A percentile compares a stretch with the other conserved stretches of the same genome.
Conservation (phyloP, 2,113 vertebrate species). For the Bufo gargarizans region DNA sequence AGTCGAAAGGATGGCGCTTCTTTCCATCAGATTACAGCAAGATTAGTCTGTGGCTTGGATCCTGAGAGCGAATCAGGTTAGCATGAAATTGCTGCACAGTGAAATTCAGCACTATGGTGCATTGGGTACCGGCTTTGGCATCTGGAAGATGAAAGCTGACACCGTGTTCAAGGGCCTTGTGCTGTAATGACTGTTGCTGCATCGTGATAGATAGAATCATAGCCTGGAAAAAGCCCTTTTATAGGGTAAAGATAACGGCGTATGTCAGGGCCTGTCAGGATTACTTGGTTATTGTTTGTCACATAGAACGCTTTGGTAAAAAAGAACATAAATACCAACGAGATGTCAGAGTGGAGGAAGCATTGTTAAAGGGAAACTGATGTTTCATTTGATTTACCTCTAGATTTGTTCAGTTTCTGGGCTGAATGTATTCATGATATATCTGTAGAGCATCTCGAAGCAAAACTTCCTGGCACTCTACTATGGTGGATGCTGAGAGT, state of each 20-base stretch:
- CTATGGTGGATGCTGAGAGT: too few species aligned
- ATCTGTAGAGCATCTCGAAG: too few species aligned
- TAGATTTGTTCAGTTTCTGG: too few species aligned
- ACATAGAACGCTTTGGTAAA: background rate
- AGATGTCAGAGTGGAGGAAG: background rate
- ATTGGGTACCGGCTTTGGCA: background rate
- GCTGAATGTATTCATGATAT: too few species aligned
- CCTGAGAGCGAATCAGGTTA: constrained; percentile 48
- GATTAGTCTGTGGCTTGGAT: constrained; percentile 45
- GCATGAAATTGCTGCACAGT: constrained; percentile 57
- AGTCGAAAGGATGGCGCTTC: background rate
- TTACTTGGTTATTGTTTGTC: background rate
- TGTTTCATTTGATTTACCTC: background rate
- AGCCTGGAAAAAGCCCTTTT: background rate
- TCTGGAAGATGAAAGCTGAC: constrained; percentile 38
- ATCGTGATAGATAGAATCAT: background rate
- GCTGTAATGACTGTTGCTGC: constrained; percentile 31
- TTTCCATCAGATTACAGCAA: constrained; percentile 36
- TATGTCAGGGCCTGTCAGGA: constrained; percentile 13
- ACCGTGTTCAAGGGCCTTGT: constrained; percentile 27
- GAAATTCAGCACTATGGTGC: constrained; percentile 36
- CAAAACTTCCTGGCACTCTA: too few species aligned
- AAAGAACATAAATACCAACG: background rate
- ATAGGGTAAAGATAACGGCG: background rate
- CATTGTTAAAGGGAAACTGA: background rate